Evolutionary conservation across 2,797 vertebrate species (phyloP).

Genomic region (Ctenopoma multispine): DNA sequence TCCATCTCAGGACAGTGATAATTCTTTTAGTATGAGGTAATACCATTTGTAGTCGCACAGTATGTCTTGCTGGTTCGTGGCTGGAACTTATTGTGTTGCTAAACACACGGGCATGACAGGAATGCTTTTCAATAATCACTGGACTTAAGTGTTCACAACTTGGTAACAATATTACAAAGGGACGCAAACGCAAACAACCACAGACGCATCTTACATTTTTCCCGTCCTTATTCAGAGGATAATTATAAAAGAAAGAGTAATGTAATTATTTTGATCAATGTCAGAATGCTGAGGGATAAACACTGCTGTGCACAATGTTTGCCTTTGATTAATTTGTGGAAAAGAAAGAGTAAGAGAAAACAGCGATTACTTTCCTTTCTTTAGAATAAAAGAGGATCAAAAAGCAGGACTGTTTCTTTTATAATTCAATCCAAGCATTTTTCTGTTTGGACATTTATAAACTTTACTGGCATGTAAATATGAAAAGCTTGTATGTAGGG

Average conservation of each 20-base stretch:
- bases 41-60: slow-evolving; percentile 40
- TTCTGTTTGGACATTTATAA: slow-evolving; percentile 45
- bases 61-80: slow-evolving; percentile 47
- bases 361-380: slow-evolving; percentile 21
- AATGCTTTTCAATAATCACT: slow-evolving; percentile 65
- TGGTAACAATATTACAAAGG: slow-evolving; percentile 21
- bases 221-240: neutral
- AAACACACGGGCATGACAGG: slow-evolving; percentile 58
- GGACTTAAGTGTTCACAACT: slow-evolving; percentile 45
- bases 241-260: neutral
- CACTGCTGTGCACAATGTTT: slow-evolving; percentile 22
- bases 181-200: slow-evolving; percentile 28
- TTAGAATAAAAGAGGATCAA: slow-evolving; percentile 31
- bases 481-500: slow-evolving; percentile 27
- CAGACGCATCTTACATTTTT: neutral
- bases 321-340: slow-evolving; percentile 54
- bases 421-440: slow-evolving; percentile 24
- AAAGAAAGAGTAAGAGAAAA: neutral
- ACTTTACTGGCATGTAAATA: slow-evolving; percentile 34
- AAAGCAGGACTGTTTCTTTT: slow-evolving; percentile 3
- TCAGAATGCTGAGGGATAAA: neutral
- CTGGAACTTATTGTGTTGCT: slow-evolving; percentile 59
- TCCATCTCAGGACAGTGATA: slow-evolving; percentile 50
- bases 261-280: neutral
- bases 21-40: slow-evolving; percentile 67